Conservation (phyloP, 2,888 invertebrate genomes). For the Mesochorus sp. region DNA sequence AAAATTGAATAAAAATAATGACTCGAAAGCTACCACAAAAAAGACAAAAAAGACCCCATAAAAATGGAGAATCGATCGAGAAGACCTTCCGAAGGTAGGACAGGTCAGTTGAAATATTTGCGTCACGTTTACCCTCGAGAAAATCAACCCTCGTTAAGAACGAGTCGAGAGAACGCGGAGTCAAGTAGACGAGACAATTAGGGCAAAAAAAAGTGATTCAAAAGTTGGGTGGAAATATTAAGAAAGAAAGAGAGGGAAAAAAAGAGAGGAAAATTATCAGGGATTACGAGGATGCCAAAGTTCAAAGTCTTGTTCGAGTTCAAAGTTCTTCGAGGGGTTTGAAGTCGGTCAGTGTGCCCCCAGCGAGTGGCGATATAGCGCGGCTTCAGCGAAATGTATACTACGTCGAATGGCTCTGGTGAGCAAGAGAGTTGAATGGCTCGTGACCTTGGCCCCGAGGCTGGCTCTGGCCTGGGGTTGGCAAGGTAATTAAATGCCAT, state of each 20-base stretch:
- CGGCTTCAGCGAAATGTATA: constrained; percentile 70
- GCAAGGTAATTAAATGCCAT: constrained; percentile 81
- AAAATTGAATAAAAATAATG: neutral
- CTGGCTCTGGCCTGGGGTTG: constrained; percentile 74
- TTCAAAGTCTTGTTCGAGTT: constrained; percentile 53
- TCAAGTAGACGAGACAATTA: neutral
- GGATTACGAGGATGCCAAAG: constrained; percentile 30
- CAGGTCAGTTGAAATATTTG: neutral
- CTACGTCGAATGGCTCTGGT: constrained; percentile 55
- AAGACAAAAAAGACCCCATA: neutral
- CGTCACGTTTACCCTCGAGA: neutral
- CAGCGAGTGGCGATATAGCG: constrained; percentile 61
- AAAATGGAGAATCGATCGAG: neutral
- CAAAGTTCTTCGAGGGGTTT: constrained; percentile 62
- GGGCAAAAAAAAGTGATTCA: neutral
- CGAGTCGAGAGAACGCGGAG: neutral
- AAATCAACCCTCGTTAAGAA: neutral
- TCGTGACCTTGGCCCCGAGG: constrained; percentile 81
- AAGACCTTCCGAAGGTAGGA: neutral
- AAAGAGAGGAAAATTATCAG: neutral
- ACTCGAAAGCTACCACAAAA: neutral
- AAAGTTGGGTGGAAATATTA: constrained; percentile 1
- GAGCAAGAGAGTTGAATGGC: constrained; percentile 77
- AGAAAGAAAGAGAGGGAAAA: neutral
- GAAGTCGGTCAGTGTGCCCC: constrained; percentile 81